Evolutionary conservation across 2,888 invertebrate species (phyloP).

Genomic region (Scelioninae gen. 1): DNA sequence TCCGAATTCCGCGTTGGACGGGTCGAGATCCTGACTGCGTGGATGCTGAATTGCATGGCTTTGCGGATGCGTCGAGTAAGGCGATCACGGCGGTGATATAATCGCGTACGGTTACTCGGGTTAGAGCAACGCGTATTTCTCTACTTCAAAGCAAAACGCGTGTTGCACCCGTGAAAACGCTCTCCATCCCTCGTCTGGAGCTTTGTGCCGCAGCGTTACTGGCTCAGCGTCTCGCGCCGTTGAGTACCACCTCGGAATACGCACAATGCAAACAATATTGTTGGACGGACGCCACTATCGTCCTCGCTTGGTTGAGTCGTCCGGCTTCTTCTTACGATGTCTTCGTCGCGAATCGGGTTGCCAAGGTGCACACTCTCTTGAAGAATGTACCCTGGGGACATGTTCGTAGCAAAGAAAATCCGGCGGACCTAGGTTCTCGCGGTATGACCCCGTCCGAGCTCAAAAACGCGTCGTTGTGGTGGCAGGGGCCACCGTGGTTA

Average conservation of each 20-base stretch:
- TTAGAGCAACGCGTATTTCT: not conserved
- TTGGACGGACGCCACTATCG: not conserved
- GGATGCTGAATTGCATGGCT: not conserved
- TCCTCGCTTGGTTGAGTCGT: not conserved
- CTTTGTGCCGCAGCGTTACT: not conserved
- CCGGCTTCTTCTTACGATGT: no score
- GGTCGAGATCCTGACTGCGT: not conserved
- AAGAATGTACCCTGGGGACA: not conserved
- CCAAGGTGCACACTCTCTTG: no score
- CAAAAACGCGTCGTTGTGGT: not conserved
- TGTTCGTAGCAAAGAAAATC: not conserved
- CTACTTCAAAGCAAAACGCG: not conserved
- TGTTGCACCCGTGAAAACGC: no score
- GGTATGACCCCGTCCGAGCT: not conserved
- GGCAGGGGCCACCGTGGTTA: not conserved
- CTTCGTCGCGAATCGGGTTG: no score
- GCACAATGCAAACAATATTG: not conserved
- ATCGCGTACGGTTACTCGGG: no score
- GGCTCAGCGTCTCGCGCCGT: not conserved
- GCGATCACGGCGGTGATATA: not conserved
- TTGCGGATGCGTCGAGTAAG: not conserved
- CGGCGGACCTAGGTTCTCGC: not conserved
- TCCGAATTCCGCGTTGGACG: no score
- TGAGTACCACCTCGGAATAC: no score
- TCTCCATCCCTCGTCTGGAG: not conserved